Evolutionary conservation across 2,797 vertebrate genomes (phyloP), one percentile per base, ranked within the genome.

Genomic region (Todus mexicanus): DNA sequence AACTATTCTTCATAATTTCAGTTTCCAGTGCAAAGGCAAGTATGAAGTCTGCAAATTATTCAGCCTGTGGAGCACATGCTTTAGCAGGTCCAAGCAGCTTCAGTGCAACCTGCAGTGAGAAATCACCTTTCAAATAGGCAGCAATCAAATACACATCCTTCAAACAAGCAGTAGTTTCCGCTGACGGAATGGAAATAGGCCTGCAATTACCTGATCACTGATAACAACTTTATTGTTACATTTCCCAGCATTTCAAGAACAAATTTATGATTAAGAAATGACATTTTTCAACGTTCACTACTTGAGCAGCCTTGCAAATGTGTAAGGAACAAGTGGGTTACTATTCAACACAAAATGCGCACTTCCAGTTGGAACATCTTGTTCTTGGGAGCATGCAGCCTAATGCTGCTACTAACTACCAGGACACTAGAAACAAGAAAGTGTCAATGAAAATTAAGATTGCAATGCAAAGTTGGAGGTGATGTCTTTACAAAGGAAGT

Each of bases 331-430:
- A 75, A 78, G 33, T 25, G 9, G 35, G 59, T 91, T 76, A 88
- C 33, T 76, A 10, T 35, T 64, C 27, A 81, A 78, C 50, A 81
- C 31, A 87, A 84, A 89, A 74, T 8, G 29, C 3, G 1, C 65
- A 71, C 45, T 89, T 89, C 64, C 8, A 2, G 89, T 72, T 85
- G 78, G 78, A 93, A 87, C 73, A 87, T 89, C 87, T 91, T 69
- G 91, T 59, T 92, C 66, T 69, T 77, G 48, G 60, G 37, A 86
- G 40, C 76, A 88, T 70, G 82, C 16, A 69, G 31, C 29, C 51
- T 77, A 88, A 75, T 60, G 51, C 18, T 84, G 27, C 47, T 43
- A 73, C 43, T 81, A 89, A 93, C 72, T 77, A 77, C 17, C 54
- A 72, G 59, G 31, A 78, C 37, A 86, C 21, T 60, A 78, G 59